Evolutionary conservation across 1,140 invertebrate genomes (phyloP).

Genomic region (Drosophila nasuta): DNA sequence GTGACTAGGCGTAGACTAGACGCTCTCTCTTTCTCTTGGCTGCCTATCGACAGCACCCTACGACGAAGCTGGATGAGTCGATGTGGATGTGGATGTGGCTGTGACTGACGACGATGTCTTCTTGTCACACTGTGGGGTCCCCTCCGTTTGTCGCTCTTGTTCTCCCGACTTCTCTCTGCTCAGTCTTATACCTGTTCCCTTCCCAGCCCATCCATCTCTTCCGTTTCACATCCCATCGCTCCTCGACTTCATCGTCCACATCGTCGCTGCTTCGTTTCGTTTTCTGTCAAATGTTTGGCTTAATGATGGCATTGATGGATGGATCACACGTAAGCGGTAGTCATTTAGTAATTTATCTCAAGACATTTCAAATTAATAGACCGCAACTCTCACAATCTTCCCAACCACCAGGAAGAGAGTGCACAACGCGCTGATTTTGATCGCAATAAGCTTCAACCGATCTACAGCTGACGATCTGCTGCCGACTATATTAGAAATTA

Average conservation of each 20-base stretch:
- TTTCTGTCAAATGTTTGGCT: slow-evolving; percentile 79
- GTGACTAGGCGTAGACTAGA: slow-evolving; percentile 29
- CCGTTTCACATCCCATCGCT: slow-evolving; percentile 21
- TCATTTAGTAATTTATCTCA: slow-evolving; percentile 82
- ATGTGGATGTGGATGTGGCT: neutral
- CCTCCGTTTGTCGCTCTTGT: slow-evolving; percentile 11
- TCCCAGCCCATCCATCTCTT: slow-evolving; percentile 6
- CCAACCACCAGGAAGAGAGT: slow-evolving; percentile 23
- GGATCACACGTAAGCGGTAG: slow-evolving; percentile 81
- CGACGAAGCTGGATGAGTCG: slow-evolving; percentile 4
- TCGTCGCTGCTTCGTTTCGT: slow-evolving; percentile 37
- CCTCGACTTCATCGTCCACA: slow-evolving; percentile 28
- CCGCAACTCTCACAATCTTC: slow-evolving; percentile 48
- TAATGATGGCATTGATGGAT: slow-evolving; percentile 83
- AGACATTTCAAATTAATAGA: slow-evolving; percentile 81
- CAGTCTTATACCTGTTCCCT: neutral
- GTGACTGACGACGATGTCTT: slow-evolving; percentile 35
- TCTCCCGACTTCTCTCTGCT: neutral
- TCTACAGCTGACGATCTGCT: neutral
- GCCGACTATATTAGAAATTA: slow-evolving; percentile 60
- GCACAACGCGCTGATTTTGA: slow-evolving; percentile 56
- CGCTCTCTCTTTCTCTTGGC: neutral
- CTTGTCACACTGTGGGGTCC: slow-evolving; percentile 62
- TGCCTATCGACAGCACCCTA: slow-evolving; percentile 65
- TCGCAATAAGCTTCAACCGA: slow-evolving; percentile 36